Evolutionary conservation across 2,888 invertebrate species (phyloP), one percentile per base, ranked within the genome.

Genomic region (Noctua pronuba): DNA sequence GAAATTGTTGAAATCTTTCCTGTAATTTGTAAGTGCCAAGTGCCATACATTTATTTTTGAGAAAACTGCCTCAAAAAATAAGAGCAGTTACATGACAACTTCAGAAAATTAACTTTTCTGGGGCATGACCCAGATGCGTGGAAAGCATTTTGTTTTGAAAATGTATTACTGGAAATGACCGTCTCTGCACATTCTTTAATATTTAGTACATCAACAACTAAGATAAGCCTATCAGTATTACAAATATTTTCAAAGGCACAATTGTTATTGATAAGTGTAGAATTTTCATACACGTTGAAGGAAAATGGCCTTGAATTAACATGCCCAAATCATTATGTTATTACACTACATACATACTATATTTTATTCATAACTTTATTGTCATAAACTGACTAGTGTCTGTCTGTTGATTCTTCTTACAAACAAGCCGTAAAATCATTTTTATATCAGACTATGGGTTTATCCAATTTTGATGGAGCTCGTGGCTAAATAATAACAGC

Each of bases 291-390:
- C 5, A 69, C 0, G 21, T 18, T 35, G 35, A 31, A 49, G 11
- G 44, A 80, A 82, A 58, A 75, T 66, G 31, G 16, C 69, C 69
- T 77, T 80, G 58, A 76, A 82, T 82, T 44, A 69, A 11, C 28
- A 65, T 49, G 2, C 38, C 41, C 21, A 28, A 38, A 24, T 75
- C 49, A 65, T 82, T 75, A 75, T 64, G 55, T 49, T 41, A 80
- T 49, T 38, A 46, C 31, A 41, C 3, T 52, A 38, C 44, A 6
- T 38, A 24, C 13, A 18, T 55, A 28, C 24, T 41, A 13, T 28
- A 70, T 24, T 66, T 58, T 38, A 46, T 18, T 35, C 31, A 58
- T 72, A 52, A 28, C 16, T 49, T n/a, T 46, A 10, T 18, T 16
- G 16, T 28, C 7, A 28, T 41, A 65, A n/a, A 16, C 41, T n/a